Conservation (phyloP, 2,113 vertebrate genomes). For the Rhinopomastus cyanomelas region DNA sequence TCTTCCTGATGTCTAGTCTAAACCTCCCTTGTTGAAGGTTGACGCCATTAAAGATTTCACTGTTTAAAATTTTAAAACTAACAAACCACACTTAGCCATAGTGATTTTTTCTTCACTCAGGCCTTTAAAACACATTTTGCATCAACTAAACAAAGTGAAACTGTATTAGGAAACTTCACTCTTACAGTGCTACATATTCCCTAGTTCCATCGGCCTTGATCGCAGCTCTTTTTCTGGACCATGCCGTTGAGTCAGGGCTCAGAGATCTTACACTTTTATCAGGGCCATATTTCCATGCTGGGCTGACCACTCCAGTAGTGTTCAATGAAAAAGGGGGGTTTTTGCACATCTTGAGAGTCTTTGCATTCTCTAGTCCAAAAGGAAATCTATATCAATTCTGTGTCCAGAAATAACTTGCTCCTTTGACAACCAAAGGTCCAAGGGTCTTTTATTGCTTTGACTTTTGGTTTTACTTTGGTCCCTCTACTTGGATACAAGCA, state of each 20-base stretch:
- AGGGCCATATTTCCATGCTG: not conserved
- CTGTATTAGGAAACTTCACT: not conserved
- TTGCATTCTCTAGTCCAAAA: not conserved
- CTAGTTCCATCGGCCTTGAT: not conserved
- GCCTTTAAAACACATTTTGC: not conserved
- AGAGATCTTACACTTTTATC: not conserved
- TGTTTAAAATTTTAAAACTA: not conserved
- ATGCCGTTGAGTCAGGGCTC: not conserved
- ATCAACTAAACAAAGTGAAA: not conserved
- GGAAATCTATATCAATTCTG: not conserved
- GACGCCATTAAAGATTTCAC: no score
- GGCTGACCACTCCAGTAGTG: accelerated
- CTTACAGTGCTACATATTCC: not conserved
- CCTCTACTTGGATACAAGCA: not conserved
- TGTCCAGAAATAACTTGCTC: not conserved
- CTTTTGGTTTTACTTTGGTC: not conserved
- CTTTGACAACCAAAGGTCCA: not conserved
- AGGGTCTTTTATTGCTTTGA: not conserved
- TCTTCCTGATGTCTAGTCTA: no score
- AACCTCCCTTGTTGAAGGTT: no score
- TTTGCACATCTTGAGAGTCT: not conserved
- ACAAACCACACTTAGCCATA: not conserved
- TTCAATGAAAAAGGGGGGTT: not conserved
- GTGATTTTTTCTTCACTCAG: not conserved
- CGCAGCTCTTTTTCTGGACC: not conserved